Evolutionary conservation across 2,113 vertebrate species (phyloP).

Genomic region (Hippoglossus stenolepis): DNA sequence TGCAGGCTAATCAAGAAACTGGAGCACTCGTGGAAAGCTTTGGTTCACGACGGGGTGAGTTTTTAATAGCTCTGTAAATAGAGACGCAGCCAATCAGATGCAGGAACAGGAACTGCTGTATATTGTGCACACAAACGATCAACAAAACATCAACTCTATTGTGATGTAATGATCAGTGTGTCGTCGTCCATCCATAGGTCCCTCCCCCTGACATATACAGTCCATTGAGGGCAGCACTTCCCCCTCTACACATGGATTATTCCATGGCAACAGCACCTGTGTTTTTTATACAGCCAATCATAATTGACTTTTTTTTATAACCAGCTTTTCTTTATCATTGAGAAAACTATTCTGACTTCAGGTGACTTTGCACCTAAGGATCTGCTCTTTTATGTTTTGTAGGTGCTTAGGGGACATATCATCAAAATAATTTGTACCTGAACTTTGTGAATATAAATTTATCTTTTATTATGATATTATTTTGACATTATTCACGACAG

Average conservation of each 20-base stretch:
- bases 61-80: conserved; percentile 14
- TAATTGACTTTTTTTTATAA: too few species aligned
- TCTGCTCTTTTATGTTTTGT: background rate
- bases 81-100: background rate
- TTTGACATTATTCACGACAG: background rate
- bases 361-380: too few species aligned
- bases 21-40: conserved; percentile 98
- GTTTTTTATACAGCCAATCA: too few species aligned
- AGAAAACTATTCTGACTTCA: too few species aligned
- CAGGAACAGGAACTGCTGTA: background rate
- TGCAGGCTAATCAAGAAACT: conserved; percentile 97
- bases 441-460: background rate
- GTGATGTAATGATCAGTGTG: background rate
- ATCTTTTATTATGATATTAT: background rate
- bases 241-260: too few species aligned
- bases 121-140: background rate
- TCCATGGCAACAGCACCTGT: too few species aligned
- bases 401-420: background rate
- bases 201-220: too few species aligned
- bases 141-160: too few species aligned
- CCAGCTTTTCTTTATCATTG: too few species aligned
- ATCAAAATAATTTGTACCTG: too few species aligned
- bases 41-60: conserved; percentile 97
- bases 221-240: too few species aligned
- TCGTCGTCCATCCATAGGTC: background rate